These are phyloP conservation scores for Ectropis crepuscularia DNA, from an alignment of 2,888 invertebrate species.

Conservation along the genomic window DNA sequence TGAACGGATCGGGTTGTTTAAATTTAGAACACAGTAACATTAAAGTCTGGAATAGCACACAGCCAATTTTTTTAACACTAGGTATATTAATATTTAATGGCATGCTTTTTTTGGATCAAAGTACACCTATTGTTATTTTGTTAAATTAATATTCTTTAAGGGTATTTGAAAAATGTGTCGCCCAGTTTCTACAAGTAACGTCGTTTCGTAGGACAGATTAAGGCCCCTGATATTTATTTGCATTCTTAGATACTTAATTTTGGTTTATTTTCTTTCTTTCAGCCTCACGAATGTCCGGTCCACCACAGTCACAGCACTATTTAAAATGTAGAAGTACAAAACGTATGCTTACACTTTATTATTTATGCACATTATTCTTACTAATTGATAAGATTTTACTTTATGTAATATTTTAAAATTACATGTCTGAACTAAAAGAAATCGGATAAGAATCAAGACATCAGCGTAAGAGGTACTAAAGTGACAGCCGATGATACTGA, in stretches of 20 bases:
- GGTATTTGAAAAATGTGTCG: no score
- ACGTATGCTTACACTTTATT: conserved; percentile 39
- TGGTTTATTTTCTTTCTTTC: conserved; percentile 60
- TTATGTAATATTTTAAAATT: conserved; percentile 49
- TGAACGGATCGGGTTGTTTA: no score
- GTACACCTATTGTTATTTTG: no score
- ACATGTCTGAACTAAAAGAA: conserved; percentile 81
- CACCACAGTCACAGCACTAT: conserved; percentile 58
- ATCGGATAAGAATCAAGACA: conserved; percentile 45
- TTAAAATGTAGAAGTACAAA: conserved; percentile 43
- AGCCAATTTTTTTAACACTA: no score
- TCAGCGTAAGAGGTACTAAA: conserved; percentile 25
- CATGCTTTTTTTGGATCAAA: no score
- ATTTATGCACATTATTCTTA: conserved; percentile 18
- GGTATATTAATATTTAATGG: no score
- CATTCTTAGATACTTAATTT: conserved; percentile 42
- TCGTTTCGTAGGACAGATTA: no score
- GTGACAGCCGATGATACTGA: conserved; percentile 5
- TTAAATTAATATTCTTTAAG: no score
- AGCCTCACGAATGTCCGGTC: conserved; percentile 67
- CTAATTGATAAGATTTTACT: neutral
- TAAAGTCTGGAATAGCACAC: no score
- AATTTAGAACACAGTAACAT: no score
- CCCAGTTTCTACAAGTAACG: no score
- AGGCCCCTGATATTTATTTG: neutral